phyloP scores from a whole-genome alignment of 1,140 invertebrate genomes.

The Choristoneura fumiferana region DNA sequence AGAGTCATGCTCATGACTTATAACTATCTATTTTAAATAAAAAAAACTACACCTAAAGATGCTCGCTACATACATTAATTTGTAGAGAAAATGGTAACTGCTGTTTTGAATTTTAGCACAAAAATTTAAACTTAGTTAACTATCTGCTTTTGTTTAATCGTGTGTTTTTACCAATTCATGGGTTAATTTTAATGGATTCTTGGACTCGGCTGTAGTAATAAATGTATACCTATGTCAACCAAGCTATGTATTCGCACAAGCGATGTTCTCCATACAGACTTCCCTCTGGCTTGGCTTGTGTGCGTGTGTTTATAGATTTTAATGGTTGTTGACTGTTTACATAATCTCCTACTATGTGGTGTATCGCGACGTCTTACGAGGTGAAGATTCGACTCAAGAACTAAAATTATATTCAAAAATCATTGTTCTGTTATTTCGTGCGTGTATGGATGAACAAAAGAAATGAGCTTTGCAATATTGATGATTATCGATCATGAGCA shows the following conservation, averaged over 20 bases:
- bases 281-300: slow-evolving; percentile 64
- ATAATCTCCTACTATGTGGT: slow-evolving; percentile 34
- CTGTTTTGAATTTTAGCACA: no score
- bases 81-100: no score
- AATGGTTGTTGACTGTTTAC: slow-evolving; percentile 39
- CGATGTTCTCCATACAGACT: slow-evolving; percentile 46
- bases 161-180: no score
- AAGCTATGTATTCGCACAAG: slow-evolving; percentile 53
- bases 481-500: slow-evolving; percentile 8
- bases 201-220: not conserved
- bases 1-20: no score
- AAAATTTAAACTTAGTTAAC: no score
- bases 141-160: no score
- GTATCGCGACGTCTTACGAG: slow-evolving; percentile 41
- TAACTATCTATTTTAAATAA: no score
- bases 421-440: not conserved
- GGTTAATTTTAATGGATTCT: not conserved
- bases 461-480: not conserved
- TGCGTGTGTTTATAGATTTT: slow-evolving; percentile 37
- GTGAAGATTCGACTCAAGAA: slow-evolving; percentile 16
- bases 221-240: slow-evolving; percentile 39
- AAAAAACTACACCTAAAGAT: no score
- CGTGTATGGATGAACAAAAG: not conserved
- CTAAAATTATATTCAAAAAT: not conserved
- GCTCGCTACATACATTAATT: no score